Evolutionary conservation across 2,113 vertebrate species (phyloP).

Genomic region (Nothoprocta perdicaria): DNA sequence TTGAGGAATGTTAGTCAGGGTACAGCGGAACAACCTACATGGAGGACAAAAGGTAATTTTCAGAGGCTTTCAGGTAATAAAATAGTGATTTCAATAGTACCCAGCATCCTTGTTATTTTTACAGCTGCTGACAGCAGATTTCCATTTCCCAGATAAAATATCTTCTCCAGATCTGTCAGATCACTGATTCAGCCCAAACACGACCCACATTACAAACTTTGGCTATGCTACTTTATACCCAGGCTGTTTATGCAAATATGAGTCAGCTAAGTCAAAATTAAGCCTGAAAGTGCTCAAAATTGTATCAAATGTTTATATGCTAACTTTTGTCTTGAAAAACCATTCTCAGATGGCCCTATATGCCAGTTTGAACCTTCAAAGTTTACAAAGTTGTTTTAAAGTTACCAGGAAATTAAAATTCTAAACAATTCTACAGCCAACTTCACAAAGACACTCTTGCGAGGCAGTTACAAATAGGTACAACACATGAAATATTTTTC

Average conservation of each 20-base stretch:
- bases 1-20: constrained; percentile 95
- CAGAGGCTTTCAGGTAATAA: constrained; percentile 41
- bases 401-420: neutral
- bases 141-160: neutral
- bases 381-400: neutral
- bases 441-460: no score
- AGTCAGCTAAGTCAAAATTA: neutral
- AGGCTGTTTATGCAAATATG: neutral
- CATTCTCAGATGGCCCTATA: neutral
- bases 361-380: neutral
- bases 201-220: neutral
- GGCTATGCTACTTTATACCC: neutral
- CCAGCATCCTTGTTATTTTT: neutral
- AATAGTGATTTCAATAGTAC: neutral
- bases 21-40: constrained; percentile 92
- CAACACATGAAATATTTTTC: neutral
- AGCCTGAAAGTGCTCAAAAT: neutral
- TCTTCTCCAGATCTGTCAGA: neutral
- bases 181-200: neutral
- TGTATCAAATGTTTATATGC: neutral
- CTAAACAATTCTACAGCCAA: neutral
- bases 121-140: neutral
- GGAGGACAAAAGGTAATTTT: constrained; percentile 66
- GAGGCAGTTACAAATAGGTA: no score
- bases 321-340: neutral